These are phyloP conservation scores for Cardiocondyla obscurior DNA, from an alignment of 1,140 invertebrate species.

Conservation along the genomic window DNA sequence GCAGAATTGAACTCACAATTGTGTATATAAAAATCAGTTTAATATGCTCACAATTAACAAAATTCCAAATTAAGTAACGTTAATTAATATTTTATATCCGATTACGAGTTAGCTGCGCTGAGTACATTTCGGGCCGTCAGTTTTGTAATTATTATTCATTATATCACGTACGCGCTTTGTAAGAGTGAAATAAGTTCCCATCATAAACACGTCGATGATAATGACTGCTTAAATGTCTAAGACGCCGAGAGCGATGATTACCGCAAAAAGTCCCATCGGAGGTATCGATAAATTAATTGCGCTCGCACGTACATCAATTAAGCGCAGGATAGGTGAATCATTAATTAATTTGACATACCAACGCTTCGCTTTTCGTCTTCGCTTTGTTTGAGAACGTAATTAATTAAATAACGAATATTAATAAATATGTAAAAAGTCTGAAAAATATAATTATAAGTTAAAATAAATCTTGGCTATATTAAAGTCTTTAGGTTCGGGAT, in stretches of 20 bases:
- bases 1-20: too few species aligned
- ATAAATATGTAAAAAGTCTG: background rate
- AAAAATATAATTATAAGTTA: background rate
- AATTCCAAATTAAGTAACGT: background rate
- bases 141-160: slow-evolving; percentile 68
- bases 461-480: background rate
- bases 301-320: slow-evolving; percentile 70
- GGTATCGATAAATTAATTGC: slow-evolving; percentile 73
- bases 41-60: too few species aligned
- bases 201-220: slow-evolving; percentile 63
- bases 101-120: background rate
- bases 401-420: background rate
- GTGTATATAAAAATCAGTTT: too few species aligned
- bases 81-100: slow-evolving; percentile 57
- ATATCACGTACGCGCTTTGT: slow-evolving; percentile 36
- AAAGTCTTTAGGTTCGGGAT: too few species aligned
- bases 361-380: background rate
- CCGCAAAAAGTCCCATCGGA: slow-evolving; percentile 60
- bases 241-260: slow-evolving; percentile 61
- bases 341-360: slow-evolving; percentile 58
- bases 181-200: slow-evolving; percentile 61
- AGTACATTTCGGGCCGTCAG: background rate
- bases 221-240: slow-evolving; percentile 53
- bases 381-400: background rate
- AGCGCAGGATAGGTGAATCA: slow-evolving; percentile 64